A percentile compares a stretch with the other conserved stretches of the same genome.
phyloP scores from a whole-genome alignment of 2,888 invertebrate species.

The Phyllotreta cruciferae region DNA sequence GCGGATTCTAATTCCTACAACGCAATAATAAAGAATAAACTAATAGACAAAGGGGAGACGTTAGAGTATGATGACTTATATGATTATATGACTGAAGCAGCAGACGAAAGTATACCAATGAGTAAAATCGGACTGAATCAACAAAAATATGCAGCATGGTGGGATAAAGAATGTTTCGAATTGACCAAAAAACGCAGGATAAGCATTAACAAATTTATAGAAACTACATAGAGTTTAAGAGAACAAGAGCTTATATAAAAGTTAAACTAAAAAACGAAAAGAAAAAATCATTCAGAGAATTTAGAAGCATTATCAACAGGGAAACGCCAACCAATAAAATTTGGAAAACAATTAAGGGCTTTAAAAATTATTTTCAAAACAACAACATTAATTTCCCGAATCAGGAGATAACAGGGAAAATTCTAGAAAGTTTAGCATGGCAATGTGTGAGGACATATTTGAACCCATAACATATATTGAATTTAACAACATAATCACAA shows the following conservation, averaged over 20 bases:
- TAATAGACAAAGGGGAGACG: too few species aligned
- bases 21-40: too few species aligned
- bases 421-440: background rate
- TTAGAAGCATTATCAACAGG: slow-evolving; percentile 6
- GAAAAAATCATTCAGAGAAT: slow-evolving; percentile 12
- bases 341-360: slow-evolving; percentile 19
- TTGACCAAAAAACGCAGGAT: background rate
- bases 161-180: slow-evolving; percentile 1
- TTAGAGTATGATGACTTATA: too few species aligned
- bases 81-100: too few species aligned
- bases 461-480: slow-evolving; percentile 2
- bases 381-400: slow-evolving; percentile 3
- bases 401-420: background rate
- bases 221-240: slow-evolving; percentile 9
- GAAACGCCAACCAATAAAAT: slow-evolving; percentile 6
- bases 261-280: slow-evolving; percentile 2
- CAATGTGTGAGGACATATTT: too few species aligned
- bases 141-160: background rate
- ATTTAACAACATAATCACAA: background rate
- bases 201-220: background rate
- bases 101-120: background rate
- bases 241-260: slow-evolving; percentile 14
- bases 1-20: too few species aligned
- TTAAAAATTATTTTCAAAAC: slow-evolving; percentile 2
- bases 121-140: background rate